Percentiles rank a stretch among this genome's conserved stretches.
Conservation (phyloP, 2,113 vertebrate species). For the Patagioenas fasciata region DNA sequence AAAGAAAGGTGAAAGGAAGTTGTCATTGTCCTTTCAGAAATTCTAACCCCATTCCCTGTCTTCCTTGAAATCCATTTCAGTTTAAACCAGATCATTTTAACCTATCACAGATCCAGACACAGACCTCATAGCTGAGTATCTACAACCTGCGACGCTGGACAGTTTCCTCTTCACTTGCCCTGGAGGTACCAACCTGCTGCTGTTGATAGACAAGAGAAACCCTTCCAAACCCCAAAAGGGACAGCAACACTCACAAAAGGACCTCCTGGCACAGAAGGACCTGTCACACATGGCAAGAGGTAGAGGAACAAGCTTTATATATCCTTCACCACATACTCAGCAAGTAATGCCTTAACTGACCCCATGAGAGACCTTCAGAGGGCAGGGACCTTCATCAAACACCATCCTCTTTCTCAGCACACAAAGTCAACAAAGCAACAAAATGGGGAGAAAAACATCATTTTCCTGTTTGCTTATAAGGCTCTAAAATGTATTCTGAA, state of each 20-base stretch:
- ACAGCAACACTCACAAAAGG: background rate
- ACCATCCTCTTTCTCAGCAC: background rate
- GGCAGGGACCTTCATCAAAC: background rate
- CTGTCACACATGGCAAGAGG: background rate
- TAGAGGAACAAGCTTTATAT: background rate
- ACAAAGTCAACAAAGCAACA: background rate
- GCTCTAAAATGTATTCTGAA: background rate
- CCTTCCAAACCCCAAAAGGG: background rate
- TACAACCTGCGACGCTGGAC: background rate
- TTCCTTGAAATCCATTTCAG: background rate
- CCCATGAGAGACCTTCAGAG: background rate
- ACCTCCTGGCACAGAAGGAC: background rate
- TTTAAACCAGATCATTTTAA: background rate
- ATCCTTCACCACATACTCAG: background rate
- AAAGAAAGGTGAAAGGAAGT: background rate
- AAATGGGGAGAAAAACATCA: fast-evolving
- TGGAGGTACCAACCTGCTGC: background rate
- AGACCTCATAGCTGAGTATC: fast-evolving
- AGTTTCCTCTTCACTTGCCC: background rate
- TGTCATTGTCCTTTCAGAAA: background rate
- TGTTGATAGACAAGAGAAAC: background rate
- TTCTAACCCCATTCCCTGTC: background rate
- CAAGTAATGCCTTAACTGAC: background rate
- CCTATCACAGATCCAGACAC: background rate
- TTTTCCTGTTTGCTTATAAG: background rate